Conservation (phyloP, 2,113 vertebrate genomes). For the Chunga burmeisteri region DNA sequence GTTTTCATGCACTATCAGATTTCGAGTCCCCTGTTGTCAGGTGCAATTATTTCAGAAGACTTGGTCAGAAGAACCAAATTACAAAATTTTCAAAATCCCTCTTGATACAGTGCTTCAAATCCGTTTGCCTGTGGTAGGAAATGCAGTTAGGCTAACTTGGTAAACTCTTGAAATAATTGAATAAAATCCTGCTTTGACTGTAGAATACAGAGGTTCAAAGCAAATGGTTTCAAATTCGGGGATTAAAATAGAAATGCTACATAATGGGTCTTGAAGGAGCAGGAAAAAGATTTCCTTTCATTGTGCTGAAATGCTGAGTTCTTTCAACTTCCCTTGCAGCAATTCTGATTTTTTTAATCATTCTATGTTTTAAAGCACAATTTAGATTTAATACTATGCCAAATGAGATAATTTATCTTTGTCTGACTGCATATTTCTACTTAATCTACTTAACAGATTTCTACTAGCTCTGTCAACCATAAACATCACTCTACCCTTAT, state of each 20-base stretch:
- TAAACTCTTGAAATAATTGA: slow-evolving; percentile 46
- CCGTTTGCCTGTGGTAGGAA: background rate
- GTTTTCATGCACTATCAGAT: background rate
- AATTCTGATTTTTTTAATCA: background rate
- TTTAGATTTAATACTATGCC: background rate
- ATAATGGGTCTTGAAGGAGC: background rate
- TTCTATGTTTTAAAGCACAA: slow-evolving; percentile 1
- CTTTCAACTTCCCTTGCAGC: background rate
- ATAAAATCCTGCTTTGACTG: slow-evolving; percentile 26
- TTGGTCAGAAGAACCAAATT: background rate
- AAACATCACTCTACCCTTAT: background rate
- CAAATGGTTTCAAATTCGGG: background rate
- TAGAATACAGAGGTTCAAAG: slow-evolving; percentile 26
- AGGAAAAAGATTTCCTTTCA: background rate
- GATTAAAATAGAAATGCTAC: slow-evolving; percentile 18
- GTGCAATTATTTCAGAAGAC: slow-evolving; percentile 16
- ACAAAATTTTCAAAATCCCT: background rate
- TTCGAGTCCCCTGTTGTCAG: background rate
- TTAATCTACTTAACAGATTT: slow-evolving; percentile 51
- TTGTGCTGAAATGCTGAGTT: background rate
- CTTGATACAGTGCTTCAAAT: slow-evolving; percentile 33
- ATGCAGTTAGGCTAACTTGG: background rate
- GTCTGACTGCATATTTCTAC: slow-evolving; percentile 1
- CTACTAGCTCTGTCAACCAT: background rate
- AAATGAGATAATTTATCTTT: slow-evolving; percentile 35